phyloP scores from a whole-genome alignment of 2,797 vertebrate genomes.

The Acanthiza pusilla region DNA sequence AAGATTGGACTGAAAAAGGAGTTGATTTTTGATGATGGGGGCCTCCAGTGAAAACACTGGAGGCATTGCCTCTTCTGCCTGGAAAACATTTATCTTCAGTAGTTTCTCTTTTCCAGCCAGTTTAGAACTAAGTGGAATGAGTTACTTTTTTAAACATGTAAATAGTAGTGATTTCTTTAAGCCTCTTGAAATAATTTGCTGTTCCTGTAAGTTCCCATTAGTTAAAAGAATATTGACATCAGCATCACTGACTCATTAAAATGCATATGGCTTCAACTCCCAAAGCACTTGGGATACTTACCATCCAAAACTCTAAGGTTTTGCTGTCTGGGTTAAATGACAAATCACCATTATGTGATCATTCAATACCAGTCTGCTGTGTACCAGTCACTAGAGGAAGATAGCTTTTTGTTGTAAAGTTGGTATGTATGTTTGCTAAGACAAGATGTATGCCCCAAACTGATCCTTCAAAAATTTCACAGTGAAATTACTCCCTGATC shows the following conservation, averaged over 20 bases:
- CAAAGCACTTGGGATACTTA: background rate
- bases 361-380: background rate
- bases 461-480: background rate
- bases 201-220: background rate
- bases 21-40: background rate
- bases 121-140: background rate
- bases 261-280: background rate
- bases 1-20: background rate
- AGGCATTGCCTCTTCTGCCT: background rate
- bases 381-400: background rate
- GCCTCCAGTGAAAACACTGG: background rate
- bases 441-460: background rate
- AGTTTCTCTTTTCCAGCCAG: background rate
- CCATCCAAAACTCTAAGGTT: background rate
- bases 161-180: background rate
- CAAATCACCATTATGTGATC: background rate
- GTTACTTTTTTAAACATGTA: background rate
- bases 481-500: background rate
- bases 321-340: background rate
- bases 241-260: background rate
- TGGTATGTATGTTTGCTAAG: background rate
- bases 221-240: background rate
- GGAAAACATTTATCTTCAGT: background rate
- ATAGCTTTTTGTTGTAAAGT: background rate
- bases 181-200: background rate